Base-by-base conservation (phyloP, 2,888 invertebrate species). In the Netelia inedita region DNA sequence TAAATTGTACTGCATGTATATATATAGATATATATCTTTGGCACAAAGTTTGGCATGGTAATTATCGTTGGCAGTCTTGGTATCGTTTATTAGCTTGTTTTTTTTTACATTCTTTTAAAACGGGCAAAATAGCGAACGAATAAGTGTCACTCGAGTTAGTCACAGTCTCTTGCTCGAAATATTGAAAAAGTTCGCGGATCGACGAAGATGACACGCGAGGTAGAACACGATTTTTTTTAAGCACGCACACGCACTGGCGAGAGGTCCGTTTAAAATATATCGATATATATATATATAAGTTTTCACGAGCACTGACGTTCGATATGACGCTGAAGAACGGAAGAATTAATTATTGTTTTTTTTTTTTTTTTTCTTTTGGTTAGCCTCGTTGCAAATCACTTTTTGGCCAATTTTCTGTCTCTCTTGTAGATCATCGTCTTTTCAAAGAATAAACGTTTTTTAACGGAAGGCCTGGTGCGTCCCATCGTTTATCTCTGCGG, bases 371-470 rank as follows among this genome's bases (percentile, higher is more conserved):
- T 3, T 28, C 5, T 28, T 28, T 28, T 28, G 3, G 5, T 28
- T 28, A 28, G 28, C 28, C 43, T 46, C 11, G 1, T 11, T 8
- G 14, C 23, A 6, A 9, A 85, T 90, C 88, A 89, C 88, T 89
- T 86, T 76, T 89, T 88, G 63, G 84, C 79, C 72, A 88, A 85
- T 83, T 88, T 85, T 65, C 76, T 90, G 68, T 89, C 88, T 78
- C 87, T 91, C 73, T 89, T 80, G 66, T 87, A 66, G 28, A 89
- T 83, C 83, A 90, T 89, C 73, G 86, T 89, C 78, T 89, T 90
- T 5, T 88, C 85, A 65, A 90, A 89, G 66, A 89, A 88, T 50
- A 89, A 78, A 80, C 88, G 89, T 72, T 89, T 90, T 65, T 87
- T 90, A 3, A 87, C 88, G 3, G 88, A 89, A 6, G 87, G 88